Evolutionary conservation across 1,140 invertebrate genomes (phyloP), one percentile per base, ranked within the genome.

Genomic region (Eumeta japonica): DNA sequence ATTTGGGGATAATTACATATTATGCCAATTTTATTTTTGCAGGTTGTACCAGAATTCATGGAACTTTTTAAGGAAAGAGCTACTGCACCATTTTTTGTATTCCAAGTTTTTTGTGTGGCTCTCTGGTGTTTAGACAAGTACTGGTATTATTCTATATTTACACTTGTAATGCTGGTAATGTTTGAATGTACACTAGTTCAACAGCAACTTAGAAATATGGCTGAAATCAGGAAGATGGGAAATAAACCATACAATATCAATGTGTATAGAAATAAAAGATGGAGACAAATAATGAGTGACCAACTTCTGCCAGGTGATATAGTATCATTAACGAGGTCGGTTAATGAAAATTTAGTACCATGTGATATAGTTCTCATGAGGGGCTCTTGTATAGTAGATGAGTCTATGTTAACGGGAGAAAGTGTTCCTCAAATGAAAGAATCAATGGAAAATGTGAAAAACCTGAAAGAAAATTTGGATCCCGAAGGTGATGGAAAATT

Each of bases 341-440:
- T 87, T 43, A 88, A 92, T 62, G 94, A 98, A 55, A 89, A 89
- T 62, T 76, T 94, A 38, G 90, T 99, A 40, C 97, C 97, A 16
- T 99, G 97, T 78, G 97, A 99, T 76, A 83, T 99, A 67, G 71
- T 99, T 7, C 77, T 99, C 14, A 68, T 99, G 29, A 79, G 94
- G 58, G 95, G 95, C 14, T 87, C 90, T 11, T 98, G 94, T 66
- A 95, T 98, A 55, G 91, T 98, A 2, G 95, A 98, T 71, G 95
- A 98, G 73, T 95, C 93, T 42, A 97, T 98, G 92, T 78, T 98
- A 31, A 98, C 96, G 36, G 94, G 92, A 33, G 93, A 96, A 77
- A 97, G 94, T 45, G 94, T 99, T n/a, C 97, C 97, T 4, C 96
- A 98, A 76, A 99, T 99, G 94, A 99, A 99, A 77, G 96, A 99